These are phyloP conservation scores for Nyctereutes procyonoides DNA, from an alignment of 2,113 vertebrate species.

Conservation along the genomic window DNA sequence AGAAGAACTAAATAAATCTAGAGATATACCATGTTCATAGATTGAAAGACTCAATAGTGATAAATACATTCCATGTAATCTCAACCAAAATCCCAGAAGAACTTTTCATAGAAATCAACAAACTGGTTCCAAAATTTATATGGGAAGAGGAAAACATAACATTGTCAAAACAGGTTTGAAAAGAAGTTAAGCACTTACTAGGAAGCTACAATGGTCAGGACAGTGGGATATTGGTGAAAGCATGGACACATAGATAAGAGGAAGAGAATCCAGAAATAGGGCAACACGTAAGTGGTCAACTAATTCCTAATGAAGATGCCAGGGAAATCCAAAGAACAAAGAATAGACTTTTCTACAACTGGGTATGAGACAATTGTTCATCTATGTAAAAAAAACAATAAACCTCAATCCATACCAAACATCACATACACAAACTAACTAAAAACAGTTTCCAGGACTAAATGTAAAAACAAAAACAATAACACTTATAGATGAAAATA, in stretches of 20 bases:
- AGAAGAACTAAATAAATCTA: neutral
- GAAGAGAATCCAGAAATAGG: neutral
- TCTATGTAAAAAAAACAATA: neutral
- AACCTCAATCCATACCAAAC: neutral
- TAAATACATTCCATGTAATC: neutral
- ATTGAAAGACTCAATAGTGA: neutral
- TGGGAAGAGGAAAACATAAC: neutral
- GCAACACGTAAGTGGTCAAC: neutral
- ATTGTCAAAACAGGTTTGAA: neutral
- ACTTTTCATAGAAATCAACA: neutral
- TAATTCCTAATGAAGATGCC: neutral
- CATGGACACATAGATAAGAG: neutral
- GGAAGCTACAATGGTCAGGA: neutral
- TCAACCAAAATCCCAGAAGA: neutral
- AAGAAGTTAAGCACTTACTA: neutral
- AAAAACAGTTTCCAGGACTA: neutral
- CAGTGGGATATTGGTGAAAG: neutral
- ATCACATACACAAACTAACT: neutral
- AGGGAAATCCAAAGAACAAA: neutral
- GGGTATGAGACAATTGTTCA: neutral
- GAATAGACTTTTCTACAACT: neutral
- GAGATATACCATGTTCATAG: neutral
- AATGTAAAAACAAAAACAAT: neutral
- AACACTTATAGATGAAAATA: neutral
- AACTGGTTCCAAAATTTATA: neutral